Percentiles rank a stretch among this genome's conserved stretches.
phyloP scores from a whole-genome alignment of 2,113 vertebrate species.

The Sinocyclocheilus anshuiensis region DNA sequence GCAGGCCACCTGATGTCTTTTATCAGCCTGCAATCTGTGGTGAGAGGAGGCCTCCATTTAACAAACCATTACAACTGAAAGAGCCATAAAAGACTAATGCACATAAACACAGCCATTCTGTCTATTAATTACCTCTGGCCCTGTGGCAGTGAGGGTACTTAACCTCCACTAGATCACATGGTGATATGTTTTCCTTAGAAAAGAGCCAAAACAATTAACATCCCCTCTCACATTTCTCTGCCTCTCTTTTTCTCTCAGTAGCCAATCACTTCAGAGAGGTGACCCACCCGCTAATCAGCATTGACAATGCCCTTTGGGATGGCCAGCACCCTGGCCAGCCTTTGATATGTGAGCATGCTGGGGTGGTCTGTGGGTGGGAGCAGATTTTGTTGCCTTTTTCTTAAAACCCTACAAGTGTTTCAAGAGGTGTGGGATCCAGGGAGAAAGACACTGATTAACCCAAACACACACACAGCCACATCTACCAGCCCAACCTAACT shows the following conservation, averaged over 20 bases:
- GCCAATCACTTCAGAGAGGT: constrained; percentile 78
- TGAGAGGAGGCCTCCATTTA: constrained; percentile 61
- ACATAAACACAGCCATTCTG: constrained; percentile 65
- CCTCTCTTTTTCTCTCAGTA: constrained; percentile 75
- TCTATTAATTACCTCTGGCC: constrained; percentile 75
- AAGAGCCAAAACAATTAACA: constrained; percentile 89
- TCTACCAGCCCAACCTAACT: background rate
- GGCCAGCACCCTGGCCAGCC: constrained; percentile 68
- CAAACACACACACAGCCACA: background rate
- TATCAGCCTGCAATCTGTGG: constrained; percentile 45
- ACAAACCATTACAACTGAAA: constrained; percentile 56
- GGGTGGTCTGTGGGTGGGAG: constrained; percentile 19
- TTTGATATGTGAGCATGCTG: constrained; percentile 62
- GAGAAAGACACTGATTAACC: background rate
- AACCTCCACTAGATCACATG: constrained; percentile 83
- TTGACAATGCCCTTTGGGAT: constrained; percentile 71
- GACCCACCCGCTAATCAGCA: constrained; percentile 76
- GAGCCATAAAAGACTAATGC: constrained; percentile 52
- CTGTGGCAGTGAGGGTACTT: constrained; percentile 74
- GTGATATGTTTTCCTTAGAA: constrained; percentile 84
- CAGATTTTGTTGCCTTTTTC: background rate
- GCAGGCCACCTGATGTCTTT: constrained; percentile 36
- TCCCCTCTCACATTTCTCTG: constrained; percentile 85
- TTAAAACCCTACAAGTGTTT: constrained; percentile 39
- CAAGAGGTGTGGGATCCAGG: constrained; percentile 10